Evolutionary conservation across 2,113 vertebrate genomes (phyloP).

Genomic region (Otus sunia): DNA sequence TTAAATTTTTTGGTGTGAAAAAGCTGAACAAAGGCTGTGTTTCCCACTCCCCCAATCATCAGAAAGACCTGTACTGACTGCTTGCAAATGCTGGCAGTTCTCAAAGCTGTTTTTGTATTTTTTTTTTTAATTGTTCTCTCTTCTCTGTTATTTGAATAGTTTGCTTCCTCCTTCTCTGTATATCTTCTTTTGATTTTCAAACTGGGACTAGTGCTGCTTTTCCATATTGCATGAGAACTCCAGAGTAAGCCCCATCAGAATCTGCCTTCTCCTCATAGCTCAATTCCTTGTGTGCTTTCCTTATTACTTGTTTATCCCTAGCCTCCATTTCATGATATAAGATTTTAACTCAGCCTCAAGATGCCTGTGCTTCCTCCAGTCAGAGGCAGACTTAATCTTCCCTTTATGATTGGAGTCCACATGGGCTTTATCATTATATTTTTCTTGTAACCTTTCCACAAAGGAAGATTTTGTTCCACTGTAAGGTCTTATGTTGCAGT

Average conservation of each 20-base stretch:
- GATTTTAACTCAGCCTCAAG: background rate
- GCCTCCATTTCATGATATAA: background rate
- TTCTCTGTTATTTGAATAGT: background rate
- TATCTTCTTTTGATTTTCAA: background rate
- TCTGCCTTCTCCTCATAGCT: background rate
- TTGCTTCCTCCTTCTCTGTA: background rate
- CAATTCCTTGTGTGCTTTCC: background rate
- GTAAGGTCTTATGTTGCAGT: background rate
- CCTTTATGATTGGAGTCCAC: background rate
- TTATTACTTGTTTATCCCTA: background rate
- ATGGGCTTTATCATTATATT: background rate
- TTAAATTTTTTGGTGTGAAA: background rate
- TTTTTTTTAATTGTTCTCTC: background rate
- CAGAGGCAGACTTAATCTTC: background rate
- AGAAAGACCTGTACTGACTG: background rate
- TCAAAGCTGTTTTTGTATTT: background rate
- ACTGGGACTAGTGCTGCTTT: background rate
- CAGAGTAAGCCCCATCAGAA: background rate
- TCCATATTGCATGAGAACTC: background rate
- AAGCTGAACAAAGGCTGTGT: background rate
- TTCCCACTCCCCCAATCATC: background rate
- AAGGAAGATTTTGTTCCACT: constrained; percentile 25
- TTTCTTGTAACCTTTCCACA: constrained; percentile 34
- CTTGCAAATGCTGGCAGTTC: background rate
- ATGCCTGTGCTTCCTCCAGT: background rate